Conservation (phyloP, 2,113 vertebrate species). For the Labeo rohita region DNA sequence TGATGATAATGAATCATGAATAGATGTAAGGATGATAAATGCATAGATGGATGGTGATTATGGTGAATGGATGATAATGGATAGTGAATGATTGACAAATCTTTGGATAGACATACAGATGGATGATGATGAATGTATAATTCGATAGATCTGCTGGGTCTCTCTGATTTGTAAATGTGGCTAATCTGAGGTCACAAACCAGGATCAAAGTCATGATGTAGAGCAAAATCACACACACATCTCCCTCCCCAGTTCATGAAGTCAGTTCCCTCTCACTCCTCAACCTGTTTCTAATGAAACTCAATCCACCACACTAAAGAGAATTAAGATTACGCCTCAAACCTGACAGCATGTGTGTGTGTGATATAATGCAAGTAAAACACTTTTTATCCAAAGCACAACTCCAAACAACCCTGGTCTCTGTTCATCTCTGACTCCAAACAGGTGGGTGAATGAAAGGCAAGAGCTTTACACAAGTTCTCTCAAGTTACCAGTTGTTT, state of each 20-base stretch:
- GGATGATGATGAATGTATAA: neutral
- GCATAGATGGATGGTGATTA: neutral
- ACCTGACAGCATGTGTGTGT: constrained; percentile 35
- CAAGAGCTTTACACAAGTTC: constrained; percentile 41
- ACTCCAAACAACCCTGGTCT: constrained; percentile 66
- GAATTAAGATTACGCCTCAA: constrained; percentile 71
- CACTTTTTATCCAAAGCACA: constrained; percentile 54
- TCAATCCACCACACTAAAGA: constrained; percentile 67
- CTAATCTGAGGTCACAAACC: neutral
- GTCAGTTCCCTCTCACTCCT: constrained; percentile 66
- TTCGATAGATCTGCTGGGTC: neutral
- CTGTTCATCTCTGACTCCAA: constrained; percentile 42
- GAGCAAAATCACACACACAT: constrained; percentile 43
- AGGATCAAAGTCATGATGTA: neutral
- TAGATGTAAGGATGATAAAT: neutral
- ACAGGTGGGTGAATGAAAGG: constrained; percentile 58
- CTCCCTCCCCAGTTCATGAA: constrained; percentile 63
- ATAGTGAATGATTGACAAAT: neutral
- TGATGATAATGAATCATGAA: too few species aligned
- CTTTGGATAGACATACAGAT: neutral
- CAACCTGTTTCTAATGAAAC: constrained; percentile 78
- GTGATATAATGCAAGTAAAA: constrained; percentile 58
- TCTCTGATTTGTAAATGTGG: neutral
- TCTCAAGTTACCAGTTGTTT: constrained; percentile 74
- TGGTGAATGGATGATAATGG: neutral